Conservation (phyloP, 2,888 invertebrate genomes). For the Chrysotoxum bicinctum region DNA sequence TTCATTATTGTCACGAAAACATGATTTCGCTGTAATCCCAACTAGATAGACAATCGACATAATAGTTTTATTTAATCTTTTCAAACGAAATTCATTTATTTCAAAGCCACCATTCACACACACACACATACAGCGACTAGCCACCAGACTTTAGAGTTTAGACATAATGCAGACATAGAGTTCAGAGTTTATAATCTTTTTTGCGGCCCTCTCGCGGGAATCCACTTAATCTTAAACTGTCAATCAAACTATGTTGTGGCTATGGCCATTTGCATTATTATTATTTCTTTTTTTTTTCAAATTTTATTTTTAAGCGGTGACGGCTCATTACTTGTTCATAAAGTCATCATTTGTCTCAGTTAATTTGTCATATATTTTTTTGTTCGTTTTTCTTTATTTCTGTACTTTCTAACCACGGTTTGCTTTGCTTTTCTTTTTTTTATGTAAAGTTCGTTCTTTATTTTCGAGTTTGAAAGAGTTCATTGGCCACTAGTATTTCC, state of each 20-base stretch:
- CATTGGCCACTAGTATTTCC: slow-evolving; percentile 47
- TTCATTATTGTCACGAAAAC: slow-evolving; percentile 26
- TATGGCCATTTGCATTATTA: neutral
- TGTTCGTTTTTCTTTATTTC: neutral
- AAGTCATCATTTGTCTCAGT: slow-evolving; percentile 52
- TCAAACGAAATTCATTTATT: slow-evolving; percentile 50
- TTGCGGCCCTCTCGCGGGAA: slow-evolving; percentile 24
- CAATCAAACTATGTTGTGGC: slow-evolving; percentile 45
- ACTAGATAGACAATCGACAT: neutral
- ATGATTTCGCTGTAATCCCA: neutral
- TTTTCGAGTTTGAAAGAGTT: slow-evolving; percentile 34
- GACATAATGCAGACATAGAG: slow-evolving; percentile 20
- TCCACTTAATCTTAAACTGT: slow-evolving; percentile 64
- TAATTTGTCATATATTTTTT: slow-evolving; percentile 58
- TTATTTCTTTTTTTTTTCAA: slow-evolving; percentile 15
- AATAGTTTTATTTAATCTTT: slow-evolving; percentile 36
- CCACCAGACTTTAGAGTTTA: neutral
- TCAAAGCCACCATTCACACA: slow-evolving; percentile 21
- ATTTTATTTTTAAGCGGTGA: slow-evolving; percentile 15
- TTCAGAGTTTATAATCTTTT: slow-evolving; percentile 35
- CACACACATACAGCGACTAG: neutral
- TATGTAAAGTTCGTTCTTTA: slow-evolving; percentile 16
- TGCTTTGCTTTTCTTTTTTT: slow-evolving; percentile 8
- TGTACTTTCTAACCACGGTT: slow-evolving; percentile 19
- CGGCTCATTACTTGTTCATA: slow-evolving; percentile 53